Evolutionary conservation across 2,888 invertebrate genomes (phyloP).

Genomic region (Agrenia bidenticulata): DNA sequence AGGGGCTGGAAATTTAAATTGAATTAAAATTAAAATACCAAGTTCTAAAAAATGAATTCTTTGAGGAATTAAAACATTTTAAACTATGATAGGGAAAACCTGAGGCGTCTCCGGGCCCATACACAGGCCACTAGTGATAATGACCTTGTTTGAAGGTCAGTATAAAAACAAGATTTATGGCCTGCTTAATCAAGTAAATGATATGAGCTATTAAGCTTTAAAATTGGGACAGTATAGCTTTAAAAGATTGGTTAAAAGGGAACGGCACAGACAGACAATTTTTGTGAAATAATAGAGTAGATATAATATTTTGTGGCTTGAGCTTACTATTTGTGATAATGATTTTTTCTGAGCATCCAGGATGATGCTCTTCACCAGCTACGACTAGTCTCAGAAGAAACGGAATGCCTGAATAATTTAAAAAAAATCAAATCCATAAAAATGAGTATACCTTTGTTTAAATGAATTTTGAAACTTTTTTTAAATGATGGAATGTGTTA

Average conservation of each 20-base stretch:
- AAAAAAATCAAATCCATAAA: background rate
- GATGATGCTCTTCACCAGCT: background rate
- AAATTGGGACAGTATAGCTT: background rate
- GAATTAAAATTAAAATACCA: background rate
- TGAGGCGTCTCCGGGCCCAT: too few relatives aligned
- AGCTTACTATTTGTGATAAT: slow-evolving; percentile 2
- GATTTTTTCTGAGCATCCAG: slow-evolving; percentile 8
- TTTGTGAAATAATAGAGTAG: background rate
- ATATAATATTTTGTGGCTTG: background rate
- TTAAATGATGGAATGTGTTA: too few relatives aligned
- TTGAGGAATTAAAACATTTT: background rate
- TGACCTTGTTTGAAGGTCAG: too few relatives aligned
- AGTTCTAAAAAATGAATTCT: background rate
- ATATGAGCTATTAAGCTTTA: background rate
- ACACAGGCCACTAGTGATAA: too few relatives aligned
- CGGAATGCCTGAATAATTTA: background rate
- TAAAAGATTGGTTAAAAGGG: too few relatives aligned
- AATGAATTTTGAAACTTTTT: too few relatives aligned
- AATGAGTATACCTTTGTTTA: too few relatives aligned
- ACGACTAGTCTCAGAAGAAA: background rate
- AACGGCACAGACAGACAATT: too few relatives aligned
- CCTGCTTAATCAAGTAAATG: too few relatives aligned
- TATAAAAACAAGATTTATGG: too few relatives aligned
- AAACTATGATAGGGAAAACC: too few relatives aligned
- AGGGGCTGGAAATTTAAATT: background rate